Conservation (phyloP, 2,113 vertebrate genomes). For the Salvelinus alpinus region DNA sequence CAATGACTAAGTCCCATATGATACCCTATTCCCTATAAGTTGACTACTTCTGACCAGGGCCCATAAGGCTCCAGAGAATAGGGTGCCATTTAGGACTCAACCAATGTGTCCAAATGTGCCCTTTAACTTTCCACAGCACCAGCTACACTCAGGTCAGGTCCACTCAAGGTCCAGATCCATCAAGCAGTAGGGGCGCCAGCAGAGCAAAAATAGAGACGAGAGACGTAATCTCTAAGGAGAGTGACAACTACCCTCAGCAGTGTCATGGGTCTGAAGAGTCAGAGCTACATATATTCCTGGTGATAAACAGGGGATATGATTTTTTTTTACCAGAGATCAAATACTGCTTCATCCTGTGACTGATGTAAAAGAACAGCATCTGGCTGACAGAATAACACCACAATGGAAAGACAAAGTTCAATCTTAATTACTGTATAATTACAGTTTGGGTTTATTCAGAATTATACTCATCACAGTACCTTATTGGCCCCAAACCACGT, state of each 20-base stretch:
- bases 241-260: too few species aligned
- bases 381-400: background rate
- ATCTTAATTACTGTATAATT: slow-evolving; percentile 23
- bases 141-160: background rate
- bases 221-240: too few species aligned
- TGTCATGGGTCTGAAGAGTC: too few species aligned
- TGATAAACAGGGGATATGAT: background rate
- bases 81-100: too few species aligned
- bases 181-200: background rate
- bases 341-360: background rate
- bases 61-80: too few species aligned
- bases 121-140: background rate
- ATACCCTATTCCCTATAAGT: too few species aligned
- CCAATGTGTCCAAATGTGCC: background rate
- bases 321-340: slow-evolving; percentile 16
- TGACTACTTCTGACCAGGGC: too few species aligned
- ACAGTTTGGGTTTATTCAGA: slow-evolving; percentile 17
- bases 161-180: slow-evolving; percentile 1
- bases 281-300: background rate
- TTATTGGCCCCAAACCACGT: slow-evolving; percentile 30
- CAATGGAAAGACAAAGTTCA: slow-evolving; percentile 25
- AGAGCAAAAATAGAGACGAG: too few species aligned
- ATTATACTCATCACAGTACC: slow-evolving; percentile 43
- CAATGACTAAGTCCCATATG: too few species aligned
- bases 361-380: background rate